Conservation (phyloP, 2,113 vertebrate species). For the Lamprologus callipterus region DNA sequence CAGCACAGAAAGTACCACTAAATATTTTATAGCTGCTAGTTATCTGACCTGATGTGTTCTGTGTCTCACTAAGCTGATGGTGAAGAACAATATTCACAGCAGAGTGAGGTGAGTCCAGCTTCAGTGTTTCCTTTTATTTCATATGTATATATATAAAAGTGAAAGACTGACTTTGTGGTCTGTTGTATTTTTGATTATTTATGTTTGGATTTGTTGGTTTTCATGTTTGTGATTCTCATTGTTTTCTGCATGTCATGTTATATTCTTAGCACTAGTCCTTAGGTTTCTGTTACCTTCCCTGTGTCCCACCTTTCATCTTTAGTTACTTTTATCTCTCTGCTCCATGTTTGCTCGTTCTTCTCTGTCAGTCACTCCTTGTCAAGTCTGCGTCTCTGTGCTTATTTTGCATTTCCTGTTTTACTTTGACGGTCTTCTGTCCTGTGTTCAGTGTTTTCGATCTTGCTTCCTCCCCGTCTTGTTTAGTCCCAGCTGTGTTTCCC, state of each 20-base stretch:
- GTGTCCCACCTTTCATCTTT: background rate
- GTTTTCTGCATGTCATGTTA: background rate
- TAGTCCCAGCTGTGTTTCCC: background rate
- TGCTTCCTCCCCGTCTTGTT: background rate
- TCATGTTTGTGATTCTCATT: background rate
- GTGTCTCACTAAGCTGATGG: background rate
- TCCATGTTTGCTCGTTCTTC: rapidly evolving
- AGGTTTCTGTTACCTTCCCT: background rate
- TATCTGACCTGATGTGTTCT: rapidly evolving
- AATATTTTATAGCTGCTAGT: background rate
- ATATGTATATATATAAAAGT: background rate
- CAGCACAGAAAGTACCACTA: rapidly evolving
- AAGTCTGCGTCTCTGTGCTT: rapidly evolving
- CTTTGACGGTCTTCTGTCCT: background rate
- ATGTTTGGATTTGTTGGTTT: background rate
- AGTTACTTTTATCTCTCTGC: background rate
- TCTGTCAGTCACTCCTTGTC: background rate
- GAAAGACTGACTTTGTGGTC: background rate
- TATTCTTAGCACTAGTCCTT: background rate
- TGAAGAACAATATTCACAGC: background rate
- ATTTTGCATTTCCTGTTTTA: background rate
- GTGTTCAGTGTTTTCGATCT: background rate
- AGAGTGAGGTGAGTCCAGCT: background rate
- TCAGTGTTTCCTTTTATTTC: background rate
- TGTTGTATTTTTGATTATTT: background rate